Base-by-base conservation (phyloP, 2,888 invertebrate species). In the Onchidella celtica region DNA sequence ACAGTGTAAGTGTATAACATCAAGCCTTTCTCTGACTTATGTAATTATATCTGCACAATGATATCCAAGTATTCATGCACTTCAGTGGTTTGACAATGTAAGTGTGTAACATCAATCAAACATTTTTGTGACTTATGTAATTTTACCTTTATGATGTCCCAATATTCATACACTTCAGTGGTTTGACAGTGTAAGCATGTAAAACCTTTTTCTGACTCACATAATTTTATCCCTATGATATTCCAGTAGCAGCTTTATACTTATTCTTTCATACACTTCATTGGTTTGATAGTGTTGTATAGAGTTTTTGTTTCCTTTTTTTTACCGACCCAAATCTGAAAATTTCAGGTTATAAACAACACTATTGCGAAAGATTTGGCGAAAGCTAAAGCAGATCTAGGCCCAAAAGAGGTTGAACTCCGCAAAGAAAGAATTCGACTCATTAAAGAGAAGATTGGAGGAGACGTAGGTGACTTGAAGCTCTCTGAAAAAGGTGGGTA, bases 31-130 rank as follows among this genome's bases (percentile, higher is more conserved):
- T 34, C 24, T 61, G 11, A 17, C 55, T 29, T n/a, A n/a, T n/a
- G n/a, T n/a, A n/a, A n/a, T n/a, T n/a, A n/a, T n/a, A n/a, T n/a
- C n/a, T n/a, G n/a, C n/a, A n/a, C n/a, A n/a, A n/a, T n/a, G n/a
- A n/a, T n/a, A n/a, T n/a, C n/a, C n/a, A n/a, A n/a, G n/a, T n/a
- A n/a, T n/a, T n/a, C n/a, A n/a, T n/a, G n/a, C n/a, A n/a, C 89
- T 94, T 14, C 94, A 94, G 85, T 95, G 95, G 95, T 94, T 95
- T 87, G 93, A 94, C 84, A 93, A 93, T 86, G 94, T 94, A 86
- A 87, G 89, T 83, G 21, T 38, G 1, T 21, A 14, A 3, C 11
- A 36, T 27, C 9, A n/a, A n/a, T n/a, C n/a, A 61, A 2, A 27
- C 3, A 1, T 36, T 17, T 24, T 17, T 34, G 21, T 61, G 11